Evolutionary conservation across 2,888 invertebrate species (phyloP), one percentile per base, ranked within the genome.

Genomic region (Resseliella maxima): DNA sequence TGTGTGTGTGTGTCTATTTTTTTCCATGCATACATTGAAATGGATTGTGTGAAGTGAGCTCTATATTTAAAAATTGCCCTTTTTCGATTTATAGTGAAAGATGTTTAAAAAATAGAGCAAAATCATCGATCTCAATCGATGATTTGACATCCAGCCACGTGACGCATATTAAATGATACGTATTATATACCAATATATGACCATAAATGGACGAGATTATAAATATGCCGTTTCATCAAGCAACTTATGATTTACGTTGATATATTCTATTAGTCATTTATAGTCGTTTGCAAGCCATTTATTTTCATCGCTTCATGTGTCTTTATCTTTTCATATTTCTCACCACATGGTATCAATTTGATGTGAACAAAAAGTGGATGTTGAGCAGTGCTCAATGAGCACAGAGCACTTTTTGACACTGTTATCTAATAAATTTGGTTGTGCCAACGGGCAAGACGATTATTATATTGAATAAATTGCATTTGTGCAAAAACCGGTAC

Each of bases 181-280:
- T 50, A 18, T 18, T 50, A 15, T 50, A 41, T 41, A 12, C 12
- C 6, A 8, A 24, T 24, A 24, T 59, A 15, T 59, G 21, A 18
- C 59, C 59, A 59, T 59, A 59, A 6, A 59, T 59, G 59, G 72
- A 8, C 15, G 12, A 72, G 72, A 72, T 72, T 72, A 72, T 72
- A 72, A 72, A 72, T 31, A 72, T 72, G 31, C 72, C 72, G 72
- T 72, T 72, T 31, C 27, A 72, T n/a, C 31, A 72, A n/a, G 18
- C 15, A 72, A 31, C 72, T 72, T 31, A 24, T 50, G 2, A 50
- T 59, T 50, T 50, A 31, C n/a, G 12, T 31, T 35, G 72, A 72
- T 72, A 59, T 8, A 18, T 72, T 15, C 27, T 72, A 72, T 72
- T 72, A 72, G n/a, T n/a, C n/a, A n/a, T n/a, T 31, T 31, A 72